phyloP scores from a whole-genome alignment of 2,797 vertebrate genomes.

The Danio aesculapii region DNA sequence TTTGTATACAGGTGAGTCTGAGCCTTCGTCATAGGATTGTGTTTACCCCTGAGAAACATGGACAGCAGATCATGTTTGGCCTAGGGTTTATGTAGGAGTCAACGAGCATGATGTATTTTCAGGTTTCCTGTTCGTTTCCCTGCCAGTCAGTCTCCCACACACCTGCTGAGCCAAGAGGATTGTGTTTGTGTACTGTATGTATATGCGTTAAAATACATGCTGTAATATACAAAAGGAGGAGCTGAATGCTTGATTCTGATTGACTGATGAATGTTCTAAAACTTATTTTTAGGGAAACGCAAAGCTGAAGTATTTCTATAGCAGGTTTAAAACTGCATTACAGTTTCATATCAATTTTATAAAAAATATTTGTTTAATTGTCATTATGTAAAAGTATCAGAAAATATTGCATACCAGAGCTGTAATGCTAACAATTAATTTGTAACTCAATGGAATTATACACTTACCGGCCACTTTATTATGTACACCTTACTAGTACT shows the following conservation, averaged over 20 bases:
- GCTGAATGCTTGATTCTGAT: neutral
- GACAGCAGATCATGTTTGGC: conserved; percentile 24
- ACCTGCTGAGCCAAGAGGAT: neutral
- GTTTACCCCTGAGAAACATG: neutral
- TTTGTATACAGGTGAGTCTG: conserved; percentile 4
- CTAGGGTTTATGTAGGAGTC: conserved; percentile 23
- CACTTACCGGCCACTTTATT: too few relatives aligned
- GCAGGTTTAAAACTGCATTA: too few relatives aligned
- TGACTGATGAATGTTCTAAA: too few relatives aligned
- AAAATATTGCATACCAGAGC: too few relatives aligned
- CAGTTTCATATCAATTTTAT: too few relatives aligned
- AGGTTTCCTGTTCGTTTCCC: conserved; percentile 18
- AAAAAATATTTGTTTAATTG: too few relatives aligned
- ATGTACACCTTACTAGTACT: too few relatives aligned
- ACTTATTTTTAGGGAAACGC: too few relatives aligned
- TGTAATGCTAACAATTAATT: too few relatives aligned
- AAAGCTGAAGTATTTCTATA: too few relatives aligned
- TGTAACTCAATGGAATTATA: too few relatives aligned
- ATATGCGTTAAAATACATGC: neutral
- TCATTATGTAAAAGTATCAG: too few relatives aligned
- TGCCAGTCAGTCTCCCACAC: conserved; percentile 23
- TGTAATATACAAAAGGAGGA: neutral
- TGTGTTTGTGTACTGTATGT: conserved; percentile 2
- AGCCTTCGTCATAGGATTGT: conserved; percentile 3
- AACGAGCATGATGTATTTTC: conserved; percentile 22